These are phyloP conservation scores for Lasioglossum zephyrum DNA, from an alignment of 2,888 invertebrate genomes.

Conservation along the genomic window DNA sequence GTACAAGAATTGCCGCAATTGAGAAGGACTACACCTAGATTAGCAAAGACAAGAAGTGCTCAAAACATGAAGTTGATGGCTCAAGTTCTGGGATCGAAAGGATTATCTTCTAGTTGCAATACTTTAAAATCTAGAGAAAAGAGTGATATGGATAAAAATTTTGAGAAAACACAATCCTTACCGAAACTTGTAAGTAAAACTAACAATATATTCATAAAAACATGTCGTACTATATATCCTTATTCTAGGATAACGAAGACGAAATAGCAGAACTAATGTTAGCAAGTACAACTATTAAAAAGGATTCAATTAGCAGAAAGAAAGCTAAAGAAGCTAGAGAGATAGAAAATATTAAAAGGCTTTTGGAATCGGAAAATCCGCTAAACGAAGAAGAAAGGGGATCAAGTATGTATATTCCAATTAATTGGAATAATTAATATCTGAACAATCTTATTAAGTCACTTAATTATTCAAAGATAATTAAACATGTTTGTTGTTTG, in stretches of 20 bases:
- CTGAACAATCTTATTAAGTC: background rate
- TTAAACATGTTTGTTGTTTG: constrained; percentile 13
- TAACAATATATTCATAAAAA: background rate
- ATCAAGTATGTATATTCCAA: constrained; percentile 84
- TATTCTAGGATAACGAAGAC: constrained; percentile 85
- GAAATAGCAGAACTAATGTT: constrained; percentile 87
- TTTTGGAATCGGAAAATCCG: constrained; percentile 85
- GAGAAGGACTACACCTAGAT: constrained; percentile 80
- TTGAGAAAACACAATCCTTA: constrained; percentile 57
- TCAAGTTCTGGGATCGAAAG: constrained; percentile 78
- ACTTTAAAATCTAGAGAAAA: constrained; percentile 75
- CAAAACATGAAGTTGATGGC: constrained; percentile 82
- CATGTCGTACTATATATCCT: background rate
- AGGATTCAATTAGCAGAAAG: constrained; percentile 83
- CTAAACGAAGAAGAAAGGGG: constrained; percentile 85
- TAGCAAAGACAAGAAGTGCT: constrained; percentile 82
- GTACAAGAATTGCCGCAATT: constrained; percentile 72
- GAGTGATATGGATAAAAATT: constrained; percentile 65
- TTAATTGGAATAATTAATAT: constrained; percentile 7
- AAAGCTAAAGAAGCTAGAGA: constrained; percentile 85
- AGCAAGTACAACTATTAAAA: constrained; percentile 86
- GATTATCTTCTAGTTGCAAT: constrained; percentile 70
- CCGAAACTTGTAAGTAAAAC: constrained; percentile 64
- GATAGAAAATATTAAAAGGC: constrained; percentile 85
- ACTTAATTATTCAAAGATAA: background rate